Percentiles rank a stretch among this genome's conserved stretches.
Evolutionary conservation across 2,888 invertebrate species (phyloP).

Genomic region (Cylloceria caligata): DNA sequence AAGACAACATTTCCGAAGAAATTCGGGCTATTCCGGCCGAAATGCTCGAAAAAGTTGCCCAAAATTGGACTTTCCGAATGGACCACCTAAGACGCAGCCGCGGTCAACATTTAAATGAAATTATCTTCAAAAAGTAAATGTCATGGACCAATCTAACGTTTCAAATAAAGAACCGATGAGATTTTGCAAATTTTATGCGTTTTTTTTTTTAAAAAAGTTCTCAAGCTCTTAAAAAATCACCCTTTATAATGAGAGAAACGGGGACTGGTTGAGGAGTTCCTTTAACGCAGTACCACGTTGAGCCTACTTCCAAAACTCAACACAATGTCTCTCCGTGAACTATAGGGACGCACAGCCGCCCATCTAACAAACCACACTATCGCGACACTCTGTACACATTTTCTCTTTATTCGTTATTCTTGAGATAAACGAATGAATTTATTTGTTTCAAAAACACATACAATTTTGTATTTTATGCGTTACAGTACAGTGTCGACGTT

Average conservation of each 20-base stretch:
- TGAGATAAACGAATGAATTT: conserved; percentile 31
- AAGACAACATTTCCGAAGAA: too few relatives aligned
- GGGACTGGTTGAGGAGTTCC: conserved; percentile 55
- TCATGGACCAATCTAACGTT: too few relatives aligned
- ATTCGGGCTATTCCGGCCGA: too few relatives aligned
- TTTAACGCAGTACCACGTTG: conserved; percentile 48
- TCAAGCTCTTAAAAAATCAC: too few relatives aligned
- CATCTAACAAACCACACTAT: background rate
- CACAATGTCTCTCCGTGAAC: conserved; percentile 35
- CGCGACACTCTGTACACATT: conserved; percentile 12
- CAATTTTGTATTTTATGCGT: background rate
- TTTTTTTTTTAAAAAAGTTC: too few relatives aligned
- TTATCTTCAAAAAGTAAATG: too few relatives aligned
- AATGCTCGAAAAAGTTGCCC: too few relatives aligned
- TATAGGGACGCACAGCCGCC: conserved; percentile 36
- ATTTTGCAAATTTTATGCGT: too few relatives aligned
- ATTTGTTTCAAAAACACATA: conserved; percentile 13
- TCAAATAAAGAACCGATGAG: too few relatives aligned
- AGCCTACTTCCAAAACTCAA: conserved; percentile 42
- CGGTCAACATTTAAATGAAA: too few relatives aligned
- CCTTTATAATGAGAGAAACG: conserved; percentile 65
- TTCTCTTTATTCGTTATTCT: conserved; percentile 34
- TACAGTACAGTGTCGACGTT: background rate
- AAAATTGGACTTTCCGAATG: too few relatives aligned
- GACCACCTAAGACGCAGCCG: too few relatives aligned